These are phyloP conservation scores for Trichopoda pennipes DNA, from an alignment of 2,888 invertebrate genomes.

Conservation along the genomic window DNA sequence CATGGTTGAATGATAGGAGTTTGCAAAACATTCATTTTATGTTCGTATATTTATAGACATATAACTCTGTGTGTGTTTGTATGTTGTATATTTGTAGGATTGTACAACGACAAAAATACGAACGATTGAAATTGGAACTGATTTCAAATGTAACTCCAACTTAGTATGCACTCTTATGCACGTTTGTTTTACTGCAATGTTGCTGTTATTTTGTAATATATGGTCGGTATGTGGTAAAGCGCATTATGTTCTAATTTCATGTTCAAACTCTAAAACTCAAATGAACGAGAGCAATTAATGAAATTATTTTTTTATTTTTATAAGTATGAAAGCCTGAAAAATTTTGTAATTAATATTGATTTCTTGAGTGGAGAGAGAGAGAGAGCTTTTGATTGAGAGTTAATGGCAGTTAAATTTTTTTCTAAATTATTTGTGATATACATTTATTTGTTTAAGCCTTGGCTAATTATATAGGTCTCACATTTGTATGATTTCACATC, in stretches of 20 bases:
- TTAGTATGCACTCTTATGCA: constrained; percentile 8
- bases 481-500: too few relatives aligned
- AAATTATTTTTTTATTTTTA: background rate
- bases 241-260: constrained; percentile 30
- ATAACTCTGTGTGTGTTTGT: background rate
- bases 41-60: background rate
- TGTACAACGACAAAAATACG: constrained; percentile 6
- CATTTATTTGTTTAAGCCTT: too few relatives aligned
- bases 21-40: background rate
- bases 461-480: too few relatives aligned
- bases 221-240: constrained; percentile 14
- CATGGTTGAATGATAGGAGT: constrained; percentile 39
- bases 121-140: constrained; percentile 29
- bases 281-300: background rate
- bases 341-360: too few relatives aligned
- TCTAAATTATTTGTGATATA: too few relatives aligned
- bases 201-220: constrained; percentile 42
- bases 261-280: background rate
- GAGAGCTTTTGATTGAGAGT: too few relatives aligned
- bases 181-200: constrained; percentile 39
- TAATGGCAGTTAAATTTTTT: too few relatives aligned
- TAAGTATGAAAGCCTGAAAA: too few relatives aligned
- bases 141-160: constrained; percentile 23
- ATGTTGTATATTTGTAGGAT: constrained; percentile 8
- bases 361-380: too few relatives aligned